Evolutionary conservation across 2,888 invertebrate genomes (phyloP).

Genomic region (Melanotus villosus): DNA sequence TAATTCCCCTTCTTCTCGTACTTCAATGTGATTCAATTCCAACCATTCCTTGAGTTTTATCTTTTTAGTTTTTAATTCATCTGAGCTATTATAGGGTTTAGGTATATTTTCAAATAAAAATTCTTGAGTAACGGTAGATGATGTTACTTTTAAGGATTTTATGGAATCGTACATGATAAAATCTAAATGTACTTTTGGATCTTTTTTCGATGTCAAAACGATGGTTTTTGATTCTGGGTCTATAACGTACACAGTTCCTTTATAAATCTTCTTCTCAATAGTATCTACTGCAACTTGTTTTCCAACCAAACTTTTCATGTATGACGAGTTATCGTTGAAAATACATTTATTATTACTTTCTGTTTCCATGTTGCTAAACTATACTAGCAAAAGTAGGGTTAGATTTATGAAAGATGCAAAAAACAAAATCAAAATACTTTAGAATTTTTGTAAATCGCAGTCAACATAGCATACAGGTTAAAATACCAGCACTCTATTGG

Average conservation of each 20-base stretch:
- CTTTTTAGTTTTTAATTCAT: slow-evolving; percentile 15
- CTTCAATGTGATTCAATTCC: slow-evolving; percentile 61
- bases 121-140: slow-evolving; percentile 48
- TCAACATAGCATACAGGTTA: too few relatives aligned
- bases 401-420: too few relatives aligned
- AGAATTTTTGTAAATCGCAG: too few relatives aligned
- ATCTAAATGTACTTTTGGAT: slow-evolving; percentile 30
- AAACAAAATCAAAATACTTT: too few relatives aligned
- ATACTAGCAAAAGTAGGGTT: too few relatives aligned
- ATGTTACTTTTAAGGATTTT: slow-evolving; percentile 54
- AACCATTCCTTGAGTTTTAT: slow-evolving; percentile 62
- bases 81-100: background rate
- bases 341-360: too few relatives aligned
- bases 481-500: too few relatives aligned
- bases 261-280: slow-evolving; percentile 53
- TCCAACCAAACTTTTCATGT: slow-evolving; percentile 57
- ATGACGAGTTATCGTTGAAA: background rate
- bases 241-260: slow-evolving; percentile 61
- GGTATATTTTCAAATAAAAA: slow-evolving; percentile 8
- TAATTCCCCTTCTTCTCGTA: slow-evolving; percentile 61
- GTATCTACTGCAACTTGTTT: slow-evolving; percentile 59
- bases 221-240: slow-evolving; percentile 63
- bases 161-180: slow-evolving; percentile 57
- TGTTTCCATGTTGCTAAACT: too few relatives aligned
- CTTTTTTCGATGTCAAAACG: slow-evolving; percentile 54